These are phyloP conservation scores for Alloscopus bannaensis DNA, from an alignment of 2,888 invertebrate genomes.

Conservation along the genomic window DNA sequence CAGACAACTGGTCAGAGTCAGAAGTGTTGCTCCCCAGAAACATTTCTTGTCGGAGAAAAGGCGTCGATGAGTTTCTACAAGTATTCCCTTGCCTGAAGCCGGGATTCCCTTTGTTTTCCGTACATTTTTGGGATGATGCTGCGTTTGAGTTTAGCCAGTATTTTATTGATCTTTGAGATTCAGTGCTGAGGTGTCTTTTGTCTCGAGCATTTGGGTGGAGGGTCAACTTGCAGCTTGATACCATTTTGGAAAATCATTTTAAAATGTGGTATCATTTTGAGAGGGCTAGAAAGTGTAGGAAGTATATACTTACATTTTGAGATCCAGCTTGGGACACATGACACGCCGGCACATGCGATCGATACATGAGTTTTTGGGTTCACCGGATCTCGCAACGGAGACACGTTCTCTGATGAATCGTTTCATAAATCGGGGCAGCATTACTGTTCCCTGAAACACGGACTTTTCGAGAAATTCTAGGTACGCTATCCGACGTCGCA, in stretches of 20 bases:
- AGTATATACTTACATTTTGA: slow-evolving; percentile 23
- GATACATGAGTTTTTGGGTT: slow-evolving; percentile 5
- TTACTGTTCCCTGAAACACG: slow-evolving; percentile 50
- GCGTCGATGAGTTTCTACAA: slow-evolving; percentile 32
- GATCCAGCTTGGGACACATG: slow-evolving; percentile 19
- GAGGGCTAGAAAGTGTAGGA: background rate
- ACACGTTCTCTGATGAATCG: slow-evolving; percentile 55
- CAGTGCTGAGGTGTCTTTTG: slow-evolving; percentile 44
- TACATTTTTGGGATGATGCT: slow-evolving; percentile 28
- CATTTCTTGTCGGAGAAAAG: slow-evolving; percentile 36
- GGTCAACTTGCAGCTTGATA: slow-evolving; percentile 39
- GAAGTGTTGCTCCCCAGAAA: slow-evolving; percentile 20
- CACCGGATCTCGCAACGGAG: slow-evolving; percentile 30
- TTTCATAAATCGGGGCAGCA: slow-evolving; percentile 39
- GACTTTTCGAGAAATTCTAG: slow-evolving; percentile 65
- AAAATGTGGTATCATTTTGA: background rate
- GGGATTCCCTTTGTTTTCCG: background rate
- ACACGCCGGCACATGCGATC: slow-evolving; percentile 19
- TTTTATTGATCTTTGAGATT: slow-evolving; percentile 62
- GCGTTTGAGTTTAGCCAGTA: slow-evolving; percentile 52
- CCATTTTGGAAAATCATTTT: background rate
- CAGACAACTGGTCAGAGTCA: slow-evolving; percentile 33
- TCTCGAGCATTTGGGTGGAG: slow-evolving; percentile 48
- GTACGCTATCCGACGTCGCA: slow-evolving; percentile 64
- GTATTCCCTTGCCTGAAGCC: slow-evolving; percentile 47